phyloP scores from a whole-genome alignment of 2,113 vertebrate species.

The Cacatua alba region DNA sequence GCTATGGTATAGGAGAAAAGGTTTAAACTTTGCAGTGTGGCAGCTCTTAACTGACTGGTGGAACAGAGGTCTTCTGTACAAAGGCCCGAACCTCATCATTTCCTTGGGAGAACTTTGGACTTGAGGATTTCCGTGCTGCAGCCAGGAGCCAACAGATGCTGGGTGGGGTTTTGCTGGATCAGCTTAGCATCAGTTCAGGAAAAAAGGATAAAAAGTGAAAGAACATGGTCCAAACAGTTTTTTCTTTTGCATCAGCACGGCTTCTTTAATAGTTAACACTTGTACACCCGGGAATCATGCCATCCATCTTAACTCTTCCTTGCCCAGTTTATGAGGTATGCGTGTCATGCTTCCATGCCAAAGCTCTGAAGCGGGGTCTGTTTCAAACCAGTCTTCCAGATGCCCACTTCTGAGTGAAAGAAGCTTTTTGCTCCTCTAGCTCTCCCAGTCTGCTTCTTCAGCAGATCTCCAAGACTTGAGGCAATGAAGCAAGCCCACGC shows the following conservation, averaged over 20 bases:
- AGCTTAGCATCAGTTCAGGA: background rate
- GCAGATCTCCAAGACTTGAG: background rate
- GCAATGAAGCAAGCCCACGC: background rate
- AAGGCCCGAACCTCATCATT: background rate
- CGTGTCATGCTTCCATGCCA: background rate
- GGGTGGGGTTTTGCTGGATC: slow-evolving; percentile 3
- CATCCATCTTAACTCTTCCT: slow-evolving; percentile 12
- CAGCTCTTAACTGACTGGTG: background rate
- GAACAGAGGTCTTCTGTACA: background rate
- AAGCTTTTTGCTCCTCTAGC: background rate
- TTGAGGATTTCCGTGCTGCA: background rate
- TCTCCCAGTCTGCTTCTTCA: slow-evolving; percentile 12
- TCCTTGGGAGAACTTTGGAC: background rate
- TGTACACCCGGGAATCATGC: background rate
- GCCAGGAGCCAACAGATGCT: slow-evolving; percentile 1
- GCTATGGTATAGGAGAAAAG: background rate
- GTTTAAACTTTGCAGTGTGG: background rate
- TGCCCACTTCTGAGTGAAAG: background rate
- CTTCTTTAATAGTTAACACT: slow-evolving; percentile 41
- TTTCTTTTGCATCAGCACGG: background rate
- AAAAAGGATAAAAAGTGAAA: background rate
- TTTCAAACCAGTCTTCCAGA: background rate
- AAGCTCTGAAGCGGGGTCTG: background rate
- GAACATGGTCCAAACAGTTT: background rate
- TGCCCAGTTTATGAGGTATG: background rate